phyloP scores from a whole-genome alignment of 2,888 invertebrate genomes.

The Plagiodera versicolora region DNA sequence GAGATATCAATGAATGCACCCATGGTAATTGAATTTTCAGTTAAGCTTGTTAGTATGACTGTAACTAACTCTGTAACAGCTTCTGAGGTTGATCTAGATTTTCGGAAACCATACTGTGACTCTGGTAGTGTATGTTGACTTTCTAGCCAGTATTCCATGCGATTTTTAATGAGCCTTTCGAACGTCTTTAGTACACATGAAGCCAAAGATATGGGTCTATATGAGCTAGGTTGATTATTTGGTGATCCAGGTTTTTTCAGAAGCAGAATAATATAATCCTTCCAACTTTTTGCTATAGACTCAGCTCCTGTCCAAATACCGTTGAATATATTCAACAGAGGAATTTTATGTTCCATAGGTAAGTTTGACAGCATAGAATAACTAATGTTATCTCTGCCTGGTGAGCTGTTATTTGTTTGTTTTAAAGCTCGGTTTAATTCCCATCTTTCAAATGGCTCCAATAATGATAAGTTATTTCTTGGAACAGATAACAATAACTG shows the following conservation, averaged over 20 bases:
- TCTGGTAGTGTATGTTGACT: neutral
- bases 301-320: neutral
- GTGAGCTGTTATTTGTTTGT: neutral
- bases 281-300: neutral
- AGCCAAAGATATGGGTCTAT: constrained; percentile 8
- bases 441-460: neutral
- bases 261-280: neutral
- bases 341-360: neutral
- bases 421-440: neutral
- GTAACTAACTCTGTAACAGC: neutral
- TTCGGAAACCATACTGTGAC: constrained; percentile 1
- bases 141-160: constrained; percentile 12
- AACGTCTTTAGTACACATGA: constrained; percentile 11
- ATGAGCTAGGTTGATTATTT: neutral
- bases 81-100: neutral
- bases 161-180: constrained; percentile 12
- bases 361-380: neutral
- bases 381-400: neutral
- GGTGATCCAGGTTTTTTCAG: constrained; percentile 4
- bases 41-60: neutral
- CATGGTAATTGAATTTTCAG: neutral
- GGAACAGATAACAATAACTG: neutral
- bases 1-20: neutral
- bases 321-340: neutral
- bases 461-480: neutral